Evolutionary conservation across 2,797 vertebrate genomes (phyloP).

Genomic region (Galagoides demidoff): DNA sequence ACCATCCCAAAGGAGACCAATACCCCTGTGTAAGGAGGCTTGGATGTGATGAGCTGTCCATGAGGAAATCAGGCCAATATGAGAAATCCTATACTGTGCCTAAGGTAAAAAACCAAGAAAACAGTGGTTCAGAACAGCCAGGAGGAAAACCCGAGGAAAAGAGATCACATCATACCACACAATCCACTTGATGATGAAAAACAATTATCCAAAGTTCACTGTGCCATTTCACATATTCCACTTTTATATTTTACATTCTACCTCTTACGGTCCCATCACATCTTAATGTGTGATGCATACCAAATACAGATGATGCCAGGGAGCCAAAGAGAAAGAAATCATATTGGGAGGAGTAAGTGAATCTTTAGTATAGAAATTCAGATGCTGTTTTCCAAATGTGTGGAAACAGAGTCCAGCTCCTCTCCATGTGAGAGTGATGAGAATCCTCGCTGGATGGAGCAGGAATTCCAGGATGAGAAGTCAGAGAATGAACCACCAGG

Average conservation of each 20-base stretch:
- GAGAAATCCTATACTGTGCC: conserved; percentile 93
- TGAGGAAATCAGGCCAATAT: conserved; percentile 90
- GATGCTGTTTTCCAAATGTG: background rate
- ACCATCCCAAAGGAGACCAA: conserved; percentile 91
- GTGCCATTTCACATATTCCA: background rate
- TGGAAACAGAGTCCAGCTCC: background rate
- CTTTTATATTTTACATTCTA: background rate
- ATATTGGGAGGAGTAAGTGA: background rate
- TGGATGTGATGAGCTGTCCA: conserved; percentile 90
- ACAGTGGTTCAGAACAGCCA: background rate
- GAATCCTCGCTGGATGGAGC: background rate
- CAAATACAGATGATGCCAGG: background rate
- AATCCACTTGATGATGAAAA: background rate
- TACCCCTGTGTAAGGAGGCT: conserved; percentile 90
- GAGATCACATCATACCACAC: background rate
- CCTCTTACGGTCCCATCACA: background rate
- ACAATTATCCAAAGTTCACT: background rate
- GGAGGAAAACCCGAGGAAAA: background rate
- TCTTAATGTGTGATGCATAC: background rate
- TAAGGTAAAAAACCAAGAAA: conserved; percentile 81
- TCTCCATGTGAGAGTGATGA: background rate
- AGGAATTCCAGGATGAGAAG: background rate
- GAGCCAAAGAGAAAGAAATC: background rate
- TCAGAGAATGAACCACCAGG: background rate
- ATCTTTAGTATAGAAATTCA: background rate